Conservation (phyloP, 2,113 vertebrate genomes). For the Pandion haliaetus region DNA sequence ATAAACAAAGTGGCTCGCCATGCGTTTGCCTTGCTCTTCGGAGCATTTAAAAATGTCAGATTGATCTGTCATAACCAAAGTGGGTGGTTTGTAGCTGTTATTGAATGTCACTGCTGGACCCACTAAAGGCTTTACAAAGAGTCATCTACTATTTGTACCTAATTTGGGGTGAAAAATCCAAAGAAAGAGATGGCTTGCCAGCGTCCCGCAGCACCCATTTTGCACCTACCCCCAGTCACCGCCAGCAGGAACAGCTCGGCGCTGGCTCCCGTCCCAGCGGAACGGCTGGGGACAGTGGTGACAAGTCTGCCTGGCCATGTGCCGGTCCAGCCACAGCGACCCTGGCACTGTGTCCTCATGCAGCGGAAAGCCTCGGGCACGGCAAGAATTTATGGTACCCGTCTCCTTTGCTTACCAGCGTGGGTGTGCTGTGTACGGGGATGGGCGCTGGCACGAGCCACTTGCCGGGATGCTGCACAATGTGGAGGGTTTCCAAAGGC, state of each 20-base stretch:
- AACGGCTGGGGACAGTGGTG: rapidly evolving
- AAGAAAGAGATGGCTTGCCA: neutral
- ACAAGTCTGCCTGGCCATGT: rapidly evolving
- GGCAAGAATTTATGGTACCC: neutral
- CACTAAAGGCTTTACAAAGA: no score
- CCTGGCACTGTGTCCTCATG: neutral
- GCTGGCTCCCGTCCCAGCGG: neutral
- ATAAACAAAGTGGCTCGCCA: no score
- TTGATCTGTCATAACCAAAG: neutral
- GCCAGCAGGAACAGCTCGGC: rapidly evolving
- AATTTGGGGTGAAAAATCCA: neutral
- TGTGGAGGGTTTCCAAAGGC: neutral
- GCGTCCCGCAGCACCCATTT: neutral
- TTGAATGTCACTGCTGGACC: neutral
- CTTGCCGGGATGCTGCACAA: neutral
- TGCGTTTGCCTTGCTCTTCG: neutral
- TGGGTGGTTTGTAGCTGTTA: neutral
- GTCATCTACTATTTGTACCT: neutral
- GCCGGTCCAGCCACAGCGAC: no score
- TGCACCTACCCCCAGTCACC: rapidly evolving
- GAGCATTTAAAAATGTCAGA: neutral
- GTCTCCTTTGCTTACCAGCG: rapidly evolving
- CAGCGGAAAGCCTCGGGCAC: neutral
- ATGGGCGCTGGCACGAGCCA: rapidly evolving
- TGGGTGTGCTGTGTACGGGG: neutral